phyloP scores from a whole-genome alignment of 1,140 invertebrate genomes.

The Heliconius congener region DNA sequence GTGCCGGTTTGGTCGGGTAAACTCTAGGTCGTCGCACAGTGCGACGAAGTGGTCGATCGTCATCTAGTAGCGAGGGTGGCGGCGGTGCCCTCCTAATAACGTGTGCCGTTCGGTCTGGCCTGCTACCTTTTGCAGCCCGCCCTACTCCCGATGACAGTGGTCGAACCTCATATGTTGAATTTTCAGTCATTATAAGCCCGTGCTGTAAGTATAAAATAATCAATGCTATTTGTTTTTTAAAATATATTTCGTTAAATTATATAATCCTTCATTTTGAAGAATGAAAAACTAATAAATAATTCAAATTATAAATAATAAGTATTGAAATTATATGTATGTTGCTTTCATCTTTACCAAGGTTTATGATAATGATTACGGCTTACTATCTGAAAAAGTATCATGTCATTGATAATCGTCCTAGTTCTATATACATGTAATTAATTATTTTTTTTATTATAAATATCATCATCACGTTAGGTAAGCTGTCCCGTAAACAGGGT shows the following conservation, averaged over 20 bases:
- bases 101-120: constrained; percentile 73
- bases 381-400: constrained; percentile 10
- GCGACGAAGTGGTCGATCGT: constrained; percentile 55
- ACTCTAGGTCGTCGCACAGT: constrained; percentile 51
- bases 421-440: constrained; percentile 23
- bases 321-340: not conserved
- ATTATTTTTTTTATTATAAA: not conserved
- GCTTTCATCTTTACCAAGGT: not conserved
- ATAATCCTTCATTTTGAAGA: not conserved
- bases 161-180: constrained; percentile 84
- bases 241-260: not conserved
- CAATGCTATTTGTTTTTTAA: not conserved
- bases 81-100: constrained; percentile 81
- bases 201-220: constrained; percentile 66
- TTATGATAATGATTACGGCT: not conserved
- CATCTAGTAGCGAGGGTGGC: constrained; percentile 61
- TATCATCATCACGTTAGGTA: no score
- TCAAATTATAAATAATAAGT: not conserved
- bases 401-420: constrained; percentile 27
- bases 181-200: constrained; percentile 84
- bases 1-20: constrained; percentile 56
- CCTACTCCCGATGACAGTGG: constrained; percentile 77
- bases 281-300: not conserved
- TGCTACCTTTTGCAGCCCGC: constrained; percentile 51
- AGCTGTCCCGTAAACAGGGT: no score